These are phyloP conservation scores for Seira sanloemensis DNA, from an alignment of 2,888 invertebrate species.

Conservation along the genomic window DNA sequence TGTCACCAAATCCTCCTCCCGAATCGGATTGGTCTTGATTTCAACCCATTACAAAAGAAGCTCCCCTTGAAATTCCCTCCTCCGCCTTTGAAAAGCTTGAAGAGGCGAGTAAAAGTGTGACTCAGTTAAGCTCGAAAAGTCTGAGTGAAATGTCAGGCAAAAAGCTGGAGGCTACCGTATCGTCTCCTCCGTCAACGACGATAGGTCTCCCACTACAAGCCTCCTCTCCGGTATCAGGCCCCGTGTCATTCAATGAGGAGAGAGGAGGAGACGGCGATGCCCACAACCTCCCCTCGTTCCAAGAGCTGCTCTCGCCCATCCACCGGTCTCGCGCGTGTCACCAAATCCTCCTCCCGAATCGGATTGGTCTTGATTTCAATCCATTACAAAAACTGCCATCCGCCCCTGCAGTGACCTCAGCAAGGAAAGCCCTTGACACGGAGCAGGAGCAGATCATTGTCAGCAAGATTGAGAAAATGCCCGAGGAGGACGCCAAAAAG, in stretches of 20 bases:
- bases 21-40: background rate
- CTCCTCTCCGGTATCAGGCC: conserved; percentile 15
- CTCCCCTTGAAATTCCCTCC: too few species aligned
- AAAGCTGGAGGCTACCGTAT: too few species aligned
- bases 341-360: background rate
- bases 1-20: background rate
- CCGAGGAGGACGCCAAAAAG: conserved; percentile 22
- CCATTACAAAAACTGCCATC: background rate
- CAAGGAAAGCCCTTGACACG: background rate
- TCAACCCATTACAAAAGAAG: background rate
- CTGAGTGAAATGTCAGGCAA: too few species aligned
- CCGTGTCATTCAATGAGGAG: background rate
- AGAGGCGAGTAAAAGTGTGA: too few species aligned
- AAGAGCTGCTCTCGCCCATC: conserved; percentile 26
- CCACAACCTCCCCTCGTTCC: conserved; percentile 14
- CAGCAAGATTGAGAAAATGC: conserved; percentile 22
- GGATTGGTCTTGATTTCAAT: background rate
- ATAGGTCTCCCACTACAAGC: conserved; percentile 21
- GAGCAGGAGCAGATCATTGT: conserved; percentile 11
- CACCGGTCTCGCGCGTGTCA: background rate
- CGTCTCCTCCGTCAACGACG: background rate
- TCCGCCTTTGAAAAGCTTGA: too few species aligned
- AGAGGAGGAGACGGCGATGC: conserved; percentile 29
- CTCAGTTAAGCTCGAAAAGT: too few species aligned
- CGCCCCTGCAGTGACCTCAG: background rate